A percentile compares a stretch with the other conserved stretches of the same genome.
These are phyloP conservation scores for Vicugna pacos DNA, from an alignment of 2,113 vertebrate genomes.

Conservation along the genomic window DNA sequence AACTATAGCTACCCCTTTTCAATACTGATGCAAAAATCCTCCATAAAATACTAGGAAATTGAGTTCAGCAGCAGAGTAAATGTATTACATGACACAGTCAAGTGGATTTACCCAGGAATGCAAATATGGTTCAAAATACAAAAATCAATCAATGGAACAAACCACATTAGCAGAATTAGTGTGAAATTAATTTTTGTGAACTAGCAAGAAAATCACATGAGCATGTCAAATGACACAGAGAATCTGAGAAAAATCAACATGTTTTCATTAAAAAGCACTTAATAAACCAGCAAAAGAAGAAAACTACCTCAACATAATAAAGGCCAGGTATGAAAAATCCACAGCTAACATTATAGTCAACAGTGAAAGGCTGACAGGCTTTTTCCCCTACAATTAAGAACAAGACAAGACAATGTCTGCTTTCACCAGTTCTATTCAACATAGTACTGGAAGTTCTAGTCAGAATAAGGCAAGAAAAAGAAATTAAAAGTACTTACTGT, in stretches of 20 bases:
- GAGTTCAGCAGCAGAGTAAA: neutral
- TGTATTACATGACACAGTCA: neutral
- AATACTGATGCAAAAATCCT: neutral
- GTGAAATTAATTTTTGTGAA: neutral
- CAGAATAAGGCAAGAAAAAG: neutral
- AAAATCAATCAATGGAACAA: neutral
- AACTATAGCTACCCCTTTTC: neutral
- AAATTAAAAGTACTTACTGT: neutral
- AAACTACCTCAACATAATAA: neutral
- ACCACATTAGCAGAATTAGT: neutral
- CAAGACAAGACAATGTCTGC: neutral
- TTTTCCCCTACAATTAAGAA: neutral
- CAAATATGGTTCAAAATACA: neutral
- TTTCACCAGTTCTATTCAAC: neutral
- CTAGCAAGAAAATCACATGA: neutral
- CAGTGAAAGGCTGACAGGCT: neutral
- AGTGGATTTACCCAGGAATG: neutral
- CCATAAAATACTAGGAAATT: neutral
- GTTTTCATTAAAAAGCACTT: neutral
- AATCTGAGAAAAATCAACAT: neutral
- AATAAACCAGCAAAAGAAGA: neutral
- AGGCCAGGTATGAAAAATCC: neutral
- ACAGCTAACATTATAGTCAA: neutral
- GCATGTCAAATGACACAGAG: neutral
- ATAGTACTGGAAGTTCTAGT: neutral